Percentiles rank a stretch among this genome's conserved stretches.
Evolutionary conservation across 2,113 vertebrate species (phyloP).

Genomic region (human (Homo sapiens)): GRCh38 chr14:31551501-31552000

Average conservation of each 20-base stretch:
- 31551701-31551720: no score
- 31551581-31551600: no score
- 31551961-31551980: neutral
- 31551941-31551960: slow-evolving; percentile 31
- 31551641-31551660: no score
- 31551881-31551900: slow-evolving; percentile 11
- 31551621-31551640: no score
- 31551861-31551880: slow-evolving; percentile 33
- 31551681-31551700: no score
- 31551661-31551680: no score
- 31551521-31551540: no score
- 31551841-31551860: slow-evolving; percentile 38
- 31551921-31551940: slow-evolving; percentile 1
- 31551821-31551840: neutral
- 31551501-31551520: no score
- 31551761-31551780: neutral
- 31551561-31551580: no score
- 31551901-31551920: neutral
- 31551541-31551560: no score
- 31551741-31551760: neutral
- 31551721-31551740: no score
- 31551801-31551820: slow-evolving; percentile 44
- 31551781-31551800: neutral
- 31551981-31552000: slow-evolving; percentile 36
- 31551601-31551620: no score